These are phyloP conservation scores for Leguminivora glycinivorella DNA, from an alignment of 1,140 invertebrate genomes.

Conservation along the genomic window DNA sequence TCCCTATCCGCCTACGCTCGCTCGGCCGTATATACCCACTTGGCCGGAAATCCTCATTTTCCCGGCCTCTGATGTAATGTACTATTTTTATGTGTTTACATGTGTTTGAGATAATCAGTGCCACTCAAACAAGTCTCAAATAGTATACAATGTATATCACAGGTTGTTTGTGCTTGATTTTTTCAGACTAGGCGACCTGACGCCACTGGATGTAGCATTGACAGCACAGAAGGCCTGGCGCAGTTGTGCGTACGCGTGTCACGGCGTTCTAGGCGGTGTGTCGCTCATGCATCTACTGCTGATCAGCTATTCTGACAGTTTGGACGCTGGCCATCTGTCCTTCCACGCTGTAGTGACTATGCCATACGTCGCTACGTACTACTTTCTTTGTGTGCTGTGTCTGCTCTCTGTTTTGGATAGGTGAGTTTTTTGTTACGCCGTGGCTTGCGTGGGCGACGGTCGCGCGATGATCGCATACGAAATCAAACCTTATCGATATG, in stretches of 20 bases:
- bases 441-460: too few species aligned
- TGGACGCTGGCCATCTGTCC: conserved; percentile 71
- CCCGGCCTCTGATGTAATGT: too few species aligned
- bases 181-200: conserved; percentile 70
- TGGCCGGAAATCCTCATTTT: too few species aligned
- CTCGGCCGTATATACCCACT: too few species aligned
- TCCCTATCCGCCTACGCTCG: too few species aligned
- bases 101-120: too few species aligned
- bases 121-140: too few species aligned
- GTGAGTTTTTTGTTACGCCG: conserved; percentile 51
- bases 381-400: conserved; percentile 74
- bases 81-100: too few species aligned
- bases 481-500: too few species aligned
- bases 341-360: conserved; percentile 74
- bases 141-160: too few species aligned
- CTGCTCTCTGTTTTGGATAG: conserved; percentile 73
- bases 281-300: conserved; percentile 72
- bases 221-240: conserved; percentile 69
- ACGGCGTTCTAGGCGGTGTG: conserved; percentile 69
- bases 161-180: too few species aligned
- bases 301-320: conserved; percentile 69
- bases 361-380: conserved; percentile 76
- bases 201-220: conserved; percentile 71
- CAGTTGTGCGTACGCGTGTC: conserved; percentile 62
- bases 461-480: too few species aligned